Base-by-base conservation (phyloP, 2,888 invertebrate genomes). In the Lasiommata megera region DNA sequence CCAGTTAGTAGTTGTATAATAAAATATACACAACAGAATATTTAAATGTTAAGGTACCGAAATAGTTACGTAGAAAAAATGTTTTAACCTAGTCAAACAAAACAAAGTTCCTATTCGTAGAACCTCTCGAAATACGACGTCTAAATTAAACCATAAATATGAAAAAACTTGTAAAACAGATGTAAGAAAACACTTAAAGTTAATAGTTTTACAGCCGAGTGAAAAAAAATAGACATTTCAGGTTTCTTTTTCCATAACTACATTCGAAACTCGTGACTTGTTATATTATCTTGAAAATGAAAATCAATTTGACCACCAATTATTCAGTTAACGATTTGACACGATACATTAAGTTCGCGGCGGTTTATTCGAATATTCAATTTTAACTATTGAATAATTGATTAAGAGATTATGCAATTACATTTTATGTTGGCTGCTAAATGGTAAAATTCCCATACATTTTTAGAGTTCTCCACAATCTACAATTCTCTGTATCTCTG, bases 241-340 rank as follows among this genome's bases (percentile, higher is more conserved):
- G 41, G n/a, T 41, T n/a, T 41, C 11, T 23, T 23, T n/a, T 16
- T 17, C 34, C 11, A 34, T 34, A 31, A 18, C 6, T 8, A 23
- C 40, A 40, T 40, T 52, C 28, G 18, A 55, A 55, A 52, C 40
- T 31, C 48, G 31, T 53, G 50, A 57, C 48, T 54, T 46, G 34
- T 9, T 6, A 31, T 1, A 9, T 59, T 40, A 18, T 46, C 12
- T 18, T 29, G 12, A 44, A 8, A 56, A 64, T 44, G 54, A 47
- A 59, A 56, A 63, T 60, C 50, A 54, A 70, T 68, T 67, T 62
- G 59, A 64, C 64, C 69, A 66, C 60, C 59, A 54, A 76, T 78
- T 69, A 73, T 69, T 71, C 69, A 69, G 73, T 78, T 72, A 72
- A 65, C 65, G 63, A 79, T 79, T 78, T 69, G 79, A 67, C 56